A percentile compares a stretch with the other conserved stretches of the same genome.
Evolutionary conservation across 2,888 invertebrate genomes (phyloP).

Genomic region (Auanema freiburgensis): DNA sequence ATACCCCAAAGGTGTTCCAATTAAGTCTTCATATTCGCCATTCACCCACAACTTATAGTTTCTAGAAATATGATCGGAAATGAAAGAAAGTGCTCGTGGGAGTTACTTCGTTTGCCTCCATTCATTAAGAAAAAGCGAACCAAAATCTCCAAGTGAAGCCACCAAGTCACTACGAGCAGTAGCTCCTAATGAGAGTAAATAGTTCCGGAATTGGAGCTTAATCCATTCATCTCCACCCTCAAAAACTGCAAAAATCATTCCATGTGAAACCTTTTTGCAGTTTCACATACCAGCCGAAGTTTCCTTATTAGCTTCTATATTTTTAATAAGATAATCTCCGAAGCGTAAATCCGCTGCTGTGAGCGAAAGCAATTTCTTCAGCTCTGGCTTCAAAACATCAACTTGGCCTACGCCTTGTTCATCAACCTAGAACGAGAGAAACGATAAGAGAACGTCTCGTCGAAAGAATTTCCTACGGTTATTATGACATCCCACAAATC

Average conservation of each 20-base stretch:
- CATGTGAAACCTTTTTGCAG: neutral
- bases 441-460: neutral
- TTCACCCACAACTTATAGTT: conserved; percentile 82
- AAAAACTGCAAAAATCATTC: conserved; percentile 70
- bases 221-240: conserved; percentile 97
- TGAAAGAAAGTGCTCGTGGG: neutral
- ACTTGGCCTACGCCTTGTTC: conserved; percentile 81
- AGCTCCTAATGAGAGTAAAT: conserved; percentile 66
- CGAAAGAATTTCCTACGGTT: conserved; percentile 71
- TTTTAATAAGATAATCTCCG: conserved; percentile 82
- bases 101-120: conserved; percentile 77
- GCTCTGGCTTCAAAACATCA: conserved; percentile 79
- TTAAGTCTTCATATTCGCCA: conserved; percentile 36
- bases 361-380: conserved; percentile 79
- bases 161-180: conserved; percentile 49
- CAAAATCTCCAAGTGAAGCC: conserved; percentile 72
- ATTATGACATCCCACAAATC: conserved; percentile 88
- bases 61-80: conserved; percentile 6
- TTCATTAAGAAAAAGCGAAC: conserved; percentile 79
- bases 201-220: conserved; percentile 79
- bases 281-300: conserved; percentile 9
- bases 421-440: conserved; percentile 32
- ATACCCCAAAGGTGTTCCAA: conserved; percentile 36
- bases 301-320: conserved; percentile 66
- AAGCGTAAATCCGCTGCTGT: conserved; percentile 93